These are phyloP conservation scores for Bombyx huttoni DNA, from an alignment of 2,888 invertebrate species.

Conservation along the genomic window DNA sequence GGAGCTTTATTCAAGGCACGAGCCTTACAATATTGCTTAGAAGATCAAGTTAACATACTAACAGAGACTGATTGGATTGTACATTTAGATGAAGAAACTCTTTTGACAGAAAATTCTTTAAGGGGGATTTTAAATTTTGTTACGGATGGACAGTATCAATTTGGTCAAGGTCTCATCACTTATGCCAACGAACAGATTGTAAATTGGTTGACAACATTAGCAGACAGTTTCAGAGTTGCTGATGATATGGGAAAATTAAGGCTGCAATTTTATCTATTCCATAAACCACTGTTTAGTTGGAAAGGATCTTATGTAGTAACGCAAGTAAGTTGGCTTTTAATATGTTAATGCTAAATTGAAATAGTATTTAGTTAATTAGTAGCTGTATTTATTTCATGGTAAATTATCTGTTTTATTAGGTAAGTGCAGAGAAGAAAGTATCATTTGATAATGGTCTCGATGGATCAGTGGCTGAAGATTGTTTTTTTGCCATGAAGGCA, in stretches of 20 bases:
- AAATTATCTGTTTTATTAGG: constrained; percentile 65
- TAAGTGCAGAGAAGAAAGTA: constrained; percentile 90
- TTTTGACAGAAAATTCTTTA: constrained; percentile 92
- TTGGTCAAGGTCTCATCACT: constrained; percentile 95
- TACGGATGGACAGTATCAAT: constrained; percentile 92
- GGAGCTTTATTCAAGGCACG: constrained; percentile 95
- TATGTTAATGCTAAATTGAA: background rate
- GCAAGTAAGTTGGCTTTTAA: constrained; percentile 74
- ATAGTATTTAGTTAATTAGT: background rate
- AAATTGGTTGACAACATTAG: constrained; percentile 96
- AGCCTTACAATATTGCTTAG: constrained; percentile 95
- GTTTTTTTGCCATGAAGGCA: constrained; percentile 97
- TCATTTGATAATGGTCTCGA: constrained; percentile 97
- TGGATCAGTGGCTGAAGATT: constrained; percentile 98
- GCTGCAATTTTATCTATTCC: constrained; percentile 92
- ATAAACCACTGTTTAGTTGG: constrained; percentile 97
- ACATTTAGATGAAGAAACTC: constrained; percentile 97
- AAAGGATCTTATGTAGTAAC: constrained; percentile 98
- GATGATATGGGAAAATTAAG: constrained; percentile 98
- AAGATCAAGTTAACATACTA: constrained; percentile 88
- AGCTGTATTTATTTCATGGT: background rate
- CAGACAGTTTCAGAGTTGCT: constrained; percentile 95
- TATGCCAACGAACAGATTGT: constrained; percentile 97
- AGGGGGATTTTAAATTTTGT: constrained; percentile 95
- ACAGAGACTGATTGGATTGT: constrained; percentile 95